Percentiles rank a stretch among this genome's conserved stretches.
These are phyloP conservation scores for Nymphalis polychloros DNA, from an alignment of 2,888 invertebrate species.

Conservation along the genomic window DNA sequence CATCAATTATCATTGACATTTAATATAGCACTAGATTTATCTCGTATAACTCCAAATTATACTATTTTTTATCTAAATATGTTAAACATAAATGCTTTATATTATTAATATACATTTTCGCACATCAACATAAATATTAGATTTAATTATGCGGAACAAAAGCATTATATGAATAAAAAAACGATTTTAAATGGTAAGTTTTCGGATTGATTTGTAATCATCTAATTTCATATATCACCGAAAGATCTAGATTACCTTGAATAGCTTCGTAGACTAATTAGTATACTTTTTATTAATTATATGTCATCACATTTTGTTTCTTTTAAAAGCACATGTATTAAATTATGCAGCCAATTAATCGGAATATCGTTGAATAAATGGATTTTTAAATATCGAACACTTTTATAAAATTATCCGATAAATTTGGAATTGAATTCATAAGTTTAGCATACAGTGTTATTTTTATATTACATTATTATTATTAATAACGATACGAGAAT, in stretches of 20 bases:
- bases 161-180: background rate
- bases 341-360: too few relatives aligned
- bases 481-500: conserved; percentile 48
- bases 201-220: background rate
- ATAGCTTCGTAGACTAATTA: too few relatives aligned
- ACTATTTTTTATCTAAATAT: background rate
- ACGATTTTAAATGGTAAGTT: background rate
- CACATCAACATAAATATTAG: background rate
- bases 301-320: too few relatives aligned
- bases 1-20: conserved; percentile 37
- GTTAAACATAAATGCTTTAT: background rate
- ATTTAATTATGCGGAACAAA: conserved; percentile 2
- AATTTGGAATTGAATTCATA: too few relatives aligned
- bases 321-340: too few relatives aligned
- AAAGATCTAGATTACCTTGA: background rate
- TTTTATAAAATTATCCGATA: too few relatives aligned
- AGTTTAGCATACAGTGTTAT: too few relatives aligned
- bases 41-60: conserved; percentile 4
- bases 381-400: too few relatives aligned
- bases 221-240: conserved; percentile 4
- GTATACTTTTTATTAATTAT: too few relatives aligned
- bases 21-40: conserved; percentile 33
- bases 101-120: background rate
- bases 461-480: too few relatives aligned
- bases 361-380: too few relatives aligned